Base-by-base conservation (phyloP, 2,797 vertebrate genomes). In the Eleutherodactylus coqui region DNA sequence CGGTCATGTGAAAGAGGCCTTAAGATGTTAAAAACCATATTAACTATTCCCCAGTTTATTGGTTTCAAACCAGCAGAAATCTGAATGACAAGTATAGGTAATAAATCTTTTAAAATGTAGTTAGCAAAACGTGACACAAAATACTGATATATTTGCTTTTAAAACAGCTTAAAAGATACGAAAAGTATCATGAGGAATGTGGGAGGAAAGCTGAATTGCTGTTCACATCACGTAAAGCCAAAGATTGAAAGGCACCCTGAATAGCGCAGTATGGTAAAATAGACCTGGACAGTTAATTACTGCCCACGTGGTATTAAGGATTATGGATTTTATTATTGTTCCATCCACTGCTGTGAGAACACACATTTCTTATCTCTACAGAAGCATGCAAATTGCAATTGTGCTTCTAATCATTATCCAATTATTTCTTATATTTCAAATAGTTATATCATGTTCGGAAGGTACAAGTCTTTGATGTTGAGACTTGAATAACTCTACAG, bases 351-450 rank as follows among this genome's bases (percentile, higher is more conserved):
- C 81, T 83, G 81, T 75, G 69, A 73, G 51, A 83, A 83, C 69
- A 75, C 81, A 83, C 17, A 73, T 82, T 73, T 47, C 80, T 82
- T 82, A 82, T 82, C 80, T 82, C n/a, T 82, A 55, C n/a, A 83
- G 78, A 75, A 75, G 69, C 67, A 83, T 73, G 81, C 67, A 83
- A 83, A 58, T 83, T 83, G 81, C 51, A 83, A 73, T 83, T 83
- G 69, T 83, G 81, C 45, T 75, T 75, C 81, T 83, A 83, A 73
- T 83, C 51, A 83, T 83, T 83, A 83, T 83, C 81, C 81, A 83
- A 83, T 83, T 83, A 83, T 83, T 83, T 83, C 81, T 83, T 41
- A 83, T 83, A 83, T 60, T 83, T 83, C 81, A 83, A 51, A 83
- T 60, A 60, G 69, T 83, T 58, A 83, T 83, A 83, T 58, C 69